Percentiles rank a stretch among this genome's conserved stretches.
phyloP scores from a whole-genome alignment of 1,140 invertebrate species.

The Chironomus striatipennis region DNA sequence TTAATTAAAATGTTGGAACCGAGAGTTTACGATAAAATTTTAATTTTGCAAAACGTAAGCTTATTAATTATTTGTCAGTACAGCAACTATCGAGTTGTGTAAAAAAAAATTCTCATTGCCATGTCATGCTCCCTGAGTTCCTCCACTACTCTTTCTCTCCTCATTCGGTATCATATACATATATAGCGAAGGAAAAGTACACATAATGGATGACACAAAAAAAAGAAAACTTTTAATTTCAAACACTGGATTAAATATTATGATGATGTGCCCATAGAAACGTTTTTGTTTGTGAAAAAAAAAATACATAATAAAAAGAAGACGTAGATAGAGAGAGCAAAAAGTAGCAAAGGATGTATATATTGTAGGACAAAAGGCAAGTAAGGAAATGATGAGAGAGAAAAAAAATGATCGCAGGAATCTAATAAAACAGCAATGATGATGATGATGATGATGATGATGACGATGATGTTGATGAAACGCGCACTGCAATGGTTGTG shows the following conservation, averaged over 20 bases:
- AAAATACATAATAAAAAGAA: too few relatives aligned
- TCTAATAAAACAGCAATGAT: slow-evolving; percentile 3
- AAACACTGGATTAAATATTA: slow-evolving; percentile 2
- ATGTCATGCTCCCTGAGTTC: too few relatives aligned
- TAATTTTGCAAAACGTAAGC: too few relatives aligned
- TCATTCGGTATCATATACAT: too few relatives aligned
- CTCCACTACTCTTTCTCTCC: neutral
- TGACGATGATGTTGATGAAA: neutral
- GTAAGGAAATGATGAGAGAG: neutral
- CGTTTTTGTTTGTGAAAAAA: neutral
- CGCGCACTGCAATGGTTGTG: too few relatives aligned
- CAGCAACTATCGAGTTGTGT: too few relatives aligned
- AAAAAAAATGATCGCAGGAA: slow-evolving; percentile 12
- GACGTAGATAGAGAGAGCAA: neutral
- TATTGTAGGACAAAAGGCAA: neutral
- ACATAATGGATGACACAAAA: neutral
- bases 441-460: neutral
- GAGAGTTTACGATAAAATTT: too few relatives aligned
- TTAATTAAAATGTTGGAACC: too few relatives aligned
- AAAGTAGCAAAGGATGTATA: neutral
- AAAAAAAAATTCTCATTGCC: too few relatives aligned
- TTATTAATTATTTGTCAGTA: too few relatives aligned
- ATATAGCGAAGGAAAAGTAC: neutral
- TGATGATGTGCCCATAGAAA: slow-evolving; percentile 12
- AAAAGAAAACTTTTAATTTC: neutral